These are phyloP conservation scores for Batillaria attramentaria DNA, from an alignment of 1,140 invertebrate genomes.

Conservation along the genomic window DNA sequence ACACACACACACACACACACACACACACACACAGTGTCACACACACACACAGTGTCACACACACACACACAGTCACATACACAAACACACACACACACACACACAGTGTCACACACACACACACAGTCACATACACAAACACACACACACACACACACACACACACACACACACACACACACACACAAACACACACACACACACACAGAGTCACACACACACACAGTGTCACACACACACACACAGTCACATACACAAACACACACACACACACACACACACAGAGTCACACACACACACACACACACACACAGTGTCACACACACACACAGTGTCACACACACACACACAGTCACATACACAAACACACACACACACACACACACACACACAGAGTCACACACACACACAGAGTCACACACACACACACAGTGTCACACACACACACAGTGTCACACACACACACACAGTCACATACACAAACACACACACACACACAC, in stretches of 20 bases:
- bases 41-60: background rate
- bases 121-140: background rate
- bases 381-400: background rate
- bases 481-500: background rate
- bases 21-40: slow-evolving; percentile 16
- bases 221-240: background rate
- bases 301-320: background rate
- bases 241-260: background rate
- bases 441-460: background rate
- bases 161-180: background rate
- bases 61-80: background rate
- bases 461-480: background rate
- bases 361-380: background rate
- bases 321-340: background rate
- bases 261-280: background rate
- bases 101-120: background rate
- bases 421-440: background rate
- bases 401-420: background rate
- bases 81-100: background rate
- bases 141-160: background rate
- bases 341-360: background rate
- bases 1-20: background rate
- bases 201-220: background rate
- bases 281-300: background rate
- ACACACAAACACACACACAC: background rate